phyloP scores from a whole-genome alignment of 2,797 vertebrate species.

The Tragopan temminckii region DNA sequence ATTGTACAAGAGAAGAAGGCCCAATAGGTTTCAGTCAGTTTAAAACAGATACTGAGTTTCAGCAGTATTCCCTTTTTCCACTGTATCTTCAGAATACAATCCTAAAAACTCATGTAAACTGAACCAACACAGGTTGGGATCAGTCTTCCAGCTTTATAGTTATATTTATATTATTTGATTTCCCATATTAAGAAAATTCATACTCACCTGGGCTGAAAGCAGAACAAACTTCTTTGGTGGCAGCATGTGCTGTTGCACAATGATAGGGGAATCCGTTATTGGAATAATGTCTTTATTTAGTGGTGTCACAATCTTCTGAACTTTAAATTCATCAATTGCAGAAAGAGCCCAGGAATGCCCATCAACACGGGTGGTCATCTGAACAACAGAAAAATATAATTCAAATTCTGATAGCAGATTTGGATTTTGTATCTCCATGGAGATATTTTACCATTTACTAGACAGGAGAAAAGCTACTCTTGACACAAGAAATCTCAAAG shows the following conservation, averaged over 20 bases:
- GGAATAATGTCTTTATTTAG: slow-evolving; percentile 93
- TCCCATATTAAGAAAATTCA: not conserved
- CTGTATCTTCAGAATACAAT: not conserved
- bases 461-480: not conserved
- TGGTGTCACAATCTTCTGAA: slow-evolving; percentile 87
- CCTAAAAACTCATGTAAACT: not conserved
- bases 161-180: not conserved
- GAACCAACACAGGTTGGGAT: not conserved
- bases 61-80: not conserved
- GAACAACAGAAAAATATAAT: not conserved
- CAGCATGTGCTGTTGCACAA: slow-evolving; percentile 93
- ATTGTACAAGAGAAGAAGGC: not conserved
- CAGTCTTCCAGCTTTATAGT: not conserved
- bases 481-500: not conserved
- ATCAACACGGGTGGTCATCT: slow-evolving; percentile 94
- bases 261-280: slow-evolving; percentile 92
- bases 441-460: not conserved
- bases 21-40: not conserved
- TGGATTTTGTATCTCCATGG: not conserved
- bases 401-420: not conserved
- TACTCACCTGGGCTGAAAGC: slow-evolving; percentile 94
- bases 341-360: slow-evolving; percentile 97
- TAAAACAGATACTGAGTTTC: not conserved
- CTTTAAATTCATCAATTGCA: slow-evolving; percentile 87
- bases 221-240: slow-evolving; percentile 94